Evolutionary conservation across 2,888 invertebrate species (phyloP).

Genomic region (Antitype chi): DNA sequence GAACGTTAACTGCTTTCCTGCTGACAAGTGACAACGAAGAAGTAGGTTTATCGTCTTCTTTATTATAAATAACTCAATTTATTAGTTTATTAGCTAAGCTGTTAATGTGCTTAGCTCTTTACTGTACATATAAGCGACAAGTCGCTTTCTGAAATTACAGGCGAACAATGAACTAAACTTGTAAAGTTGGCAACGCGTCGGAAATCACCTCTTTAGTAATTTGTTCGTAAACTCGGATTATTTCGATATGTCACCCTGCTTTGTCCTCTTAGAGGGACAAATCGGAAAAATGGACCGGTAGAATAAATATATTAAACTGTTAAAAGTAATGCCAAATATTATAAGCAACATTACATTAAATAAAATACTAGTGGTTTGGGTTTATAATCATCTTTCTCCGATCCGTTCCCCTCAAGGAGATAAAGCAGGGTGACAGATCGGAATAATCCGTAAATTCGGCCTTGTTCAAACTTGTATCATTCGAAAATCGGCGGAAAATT

Average conservation of each 20-base stretch:
- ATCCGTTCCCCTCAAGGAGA: no score
- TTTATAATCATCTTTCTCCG: no score
- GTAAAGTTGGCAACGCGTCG: not conserved
- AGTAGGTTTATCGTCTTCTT: slow-evolving; percentile 34
- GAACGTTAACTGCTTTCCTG: slow-evolving; percentile 28
- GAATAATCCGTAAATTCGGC: no score
- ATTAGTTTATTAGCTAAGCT: slow-evolving; percentile 1
- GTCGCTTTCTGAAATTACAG: not conserved
- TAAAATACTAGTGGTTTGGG: no score
- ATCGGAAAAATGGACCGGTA: no score
- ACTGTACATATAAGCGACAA: not conserved
- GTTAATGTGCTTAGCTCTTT: not conserved
- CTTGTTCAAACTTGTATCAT: not conserved
- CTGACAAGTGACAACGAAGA: slow-evolving; percentile 32
- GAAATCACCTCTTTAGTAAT: not conserved
- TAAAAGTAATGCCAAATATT: no score
- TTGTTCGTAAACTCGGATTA: not conserved
- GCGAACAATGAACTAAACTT: not conserved
- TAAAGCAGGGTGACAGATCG: no score
- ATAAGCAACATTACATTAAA: no score
- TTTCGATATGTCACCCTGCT: not conserved
- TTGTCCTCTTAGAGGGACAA: no score
- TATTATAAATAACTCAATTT: slow-evolving; percentile 10
- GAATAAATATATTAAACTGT: no score
- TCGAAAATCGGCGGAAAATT: not conserved